These are phyloP conservation scores for Stenolophus ochropezus DNA, from an alignment of 2,888 invertebrate genomes.

Conservation along the genomic window DNA sequence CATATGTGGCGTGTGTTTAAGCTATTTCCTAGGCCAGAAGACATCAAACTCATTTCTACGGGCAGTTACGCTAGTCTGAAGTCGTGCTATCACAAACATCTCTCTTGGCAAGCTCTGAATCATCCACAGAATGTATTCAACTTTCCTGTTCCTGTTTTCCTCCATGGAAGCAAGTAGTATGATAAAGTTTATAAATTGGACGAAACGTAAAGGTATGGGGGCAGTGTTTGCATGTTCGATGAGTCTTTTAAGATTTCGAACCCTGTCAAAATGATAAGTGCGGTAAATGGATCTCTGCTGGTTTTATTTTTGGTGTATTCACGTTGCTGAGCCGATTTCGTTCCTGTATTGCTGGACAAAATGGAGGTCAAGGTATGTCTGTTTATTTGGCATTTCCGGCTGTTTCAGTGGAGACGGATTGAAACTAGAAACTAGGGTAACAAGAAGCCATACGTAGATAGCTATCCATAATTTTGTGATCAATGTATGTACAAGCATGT, in stretches of 20 bases:
- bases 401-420: constrained; percentile 14
- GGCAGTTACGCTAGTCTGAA: constrained; percentile 5
- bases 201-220: constrained; percentile 34
- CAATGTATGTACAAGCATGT: background rate
- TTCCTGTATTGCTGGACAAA: background rate
- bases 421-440: background rate
- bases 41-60: background rate
- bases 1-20: constrained; percentile 38
- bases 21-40: constrained; percentile 34
- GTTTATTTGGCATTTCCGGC: constrained; percentile 7
- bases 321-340: background rate
- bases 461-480: background rate
- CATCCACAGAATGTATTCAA: constrained; percentile 47
- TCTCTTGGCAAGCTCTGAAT: constrained; percentile 46
- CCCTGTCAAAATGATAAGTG: constrained; percentile 9
- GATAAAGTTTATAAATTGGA: constrained; percentile 27
- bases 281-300: constrained; percentile 10
- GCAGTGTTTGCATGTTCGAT: constrained; percentile 27
- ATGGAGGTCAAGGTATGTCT: constrained; percentile 14
- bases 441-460: constrained; percentile 5
- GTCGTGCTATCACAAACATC: constrained; percentile 36
- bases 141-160: constrained; percentile 55
- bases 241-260: constrained; percentile 29
- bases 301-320: constrained; percentile 27
- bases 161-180: constrained; percentile 48